Conservation (phyloP, 2,797 vertebrate genomes). For the Falco novaeseelandiae region DNA sequence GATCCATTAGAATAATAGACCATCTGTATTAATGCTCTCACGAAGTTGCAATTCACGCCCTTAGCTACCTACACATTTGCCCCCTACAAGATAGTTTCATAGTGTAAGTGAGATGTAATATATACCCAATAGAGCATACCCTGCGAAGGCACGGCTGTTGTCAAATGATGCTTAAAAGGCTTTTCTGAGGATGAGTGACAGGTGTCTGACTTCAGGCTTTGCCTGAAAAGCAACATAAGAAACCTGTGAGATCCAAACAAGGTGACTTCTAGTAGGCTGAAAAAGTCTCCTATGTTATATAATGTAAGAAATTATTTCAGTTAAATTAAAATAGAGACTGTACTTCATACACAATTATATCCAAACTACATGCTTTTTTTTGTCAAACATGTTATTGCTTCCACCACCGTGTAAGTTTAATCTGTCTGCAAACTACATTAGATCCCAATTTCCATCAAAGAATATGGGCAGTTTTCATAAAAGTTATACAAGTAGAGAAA, state of each 20-base stretch:
- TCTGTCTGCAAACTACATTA: background rate
- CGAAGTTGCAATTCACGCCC: background rate
- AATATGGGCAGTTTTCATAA: background rate
- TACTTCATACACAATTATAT: background rate
- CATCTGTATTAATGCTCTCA: background rate
- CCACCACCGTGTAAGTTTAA: background rate
- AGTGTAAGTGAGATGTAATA: background rate
- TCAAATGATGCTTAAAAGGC: background rate
- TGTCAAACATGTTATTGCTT: background rate
- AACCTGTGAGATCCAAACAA: background rate
- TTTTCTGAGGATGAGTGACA: background rate
- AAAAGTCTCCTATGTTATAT: background rate
- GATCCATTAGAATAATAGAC: background rate
- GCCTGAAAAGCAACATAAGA: background rate
- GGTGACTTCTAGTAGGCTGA: background rate
- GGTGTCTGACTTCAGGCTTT: background rate
- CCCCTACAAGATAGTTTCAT: background rate
- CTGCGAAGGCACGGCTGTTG: background rate
- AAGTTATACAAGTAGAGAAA: background rate
- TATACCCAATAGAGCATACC: background rate
- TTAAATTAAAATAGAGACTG: background rate
- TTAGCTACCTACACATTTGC: background rate
- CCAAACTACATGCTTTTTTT: background rate
- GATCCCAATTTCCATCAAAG: background rate
- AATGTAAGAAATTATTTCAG: background rate